Conservation (phyloP, 2,888 invertebrate genomes). For the Ichneumoninae sp. region DNA sequence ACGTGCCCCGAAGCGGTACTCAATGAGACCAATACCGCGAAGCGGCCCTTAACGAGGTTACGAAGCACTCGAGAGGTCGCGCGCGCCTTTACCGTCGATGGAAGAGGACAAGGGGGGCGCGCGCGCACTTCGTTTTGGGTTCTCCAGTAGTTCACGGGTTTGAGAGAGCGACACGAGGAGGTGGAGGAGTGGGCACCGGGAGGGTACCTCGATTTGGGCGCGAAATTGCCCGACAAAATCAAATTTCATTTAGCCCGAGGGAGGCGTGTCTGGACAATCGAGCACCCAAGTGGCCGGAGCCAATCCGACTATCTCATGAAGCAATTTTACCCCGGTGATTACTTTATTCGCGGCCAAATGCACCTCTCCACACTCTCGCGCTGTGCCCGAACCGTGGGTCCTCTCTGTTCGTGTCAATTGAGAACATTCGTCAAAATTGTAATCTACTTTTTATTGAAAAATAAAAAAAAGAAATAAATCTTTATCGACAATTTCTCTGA, state of each 20-base stretch:
- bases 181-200: conserved; percentile 60
- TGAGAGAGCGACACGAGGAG: conserved; percentile 11
- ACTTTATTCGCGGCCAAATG: conserved; percentile 78
- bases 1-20: conserved; percentile 66
- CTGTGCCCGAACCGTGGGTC: conserved; percentile 40
- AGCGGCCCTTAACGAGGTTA: conserved; percentile 81
- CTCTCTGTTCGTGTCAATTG: conserved; percentile 9
- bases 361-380: conserved; percentile 48
- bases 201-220: conserved; percentile 81
- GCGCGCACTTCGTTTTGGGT: conserved; percentile 31
- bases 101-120: conserved; percentile 35
- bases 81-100: conserved; percentile 50
- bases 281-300: conserved; percentile 82
- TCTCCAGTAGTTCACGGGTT: conserved; percentile 24
- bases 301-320: conserved; percentile 82
- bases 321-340: conserved; percentile 82
- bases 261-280: conserved; percentile 84
- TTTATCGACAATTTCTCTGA: conserved; percentile 4
- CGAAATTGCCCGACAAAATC: conserved; percentile 84
- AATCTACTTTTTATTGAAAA: background rate
- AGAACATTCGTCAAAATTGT: background rate
- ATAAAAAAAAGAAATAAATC: background rate
- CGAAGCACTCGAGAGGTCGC: conserved; percentile 71
- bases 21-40: conserved; percentile 81
- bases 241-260: conserved; percentile 83